Percentiles rank a stretch among this genome's conserved stretches.
phyloP scores from a whole-genome alignment of 1,140 invertebrate genomes.

The Temnothorax nylanderi region DNA sequence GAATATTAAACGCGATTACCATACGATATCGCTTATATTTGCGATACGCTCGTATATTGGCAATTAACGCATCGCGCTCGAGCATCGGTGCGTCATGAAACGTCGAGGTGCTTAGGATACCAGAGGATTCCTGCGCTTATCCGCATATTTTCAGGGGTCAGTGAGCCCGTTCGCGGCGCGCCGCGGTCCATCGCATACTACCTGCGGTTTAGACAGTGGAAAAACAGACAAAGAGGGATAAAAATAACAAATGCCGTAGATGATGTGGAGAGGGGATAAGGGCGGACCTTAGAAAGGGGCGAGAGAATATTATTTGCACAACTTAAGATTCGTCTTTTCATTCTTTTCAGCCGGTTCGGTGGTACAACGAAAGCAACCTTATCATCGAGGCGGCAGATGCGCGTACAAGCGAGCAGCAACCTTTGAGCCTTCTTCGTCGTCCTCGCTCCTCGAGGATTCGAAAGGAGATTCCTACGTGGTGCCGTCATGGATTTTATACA shows the following conservation, averaged over 20 bases:
- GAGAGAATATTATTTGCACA: slow-evolving; percentile 1
- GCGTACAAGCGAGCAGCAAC: slow-evolving; percentile 70
- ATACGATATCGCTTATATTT: slow-evolving; percentile 3
- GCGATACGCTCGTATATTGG: slow-evolving; percentile 47
- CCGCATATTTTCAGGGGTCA: slow-evolving; percentile 75
- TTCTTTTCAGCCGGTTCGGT: not conserved
- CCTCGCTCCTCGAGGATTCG: slow-evolving; percentile 78
- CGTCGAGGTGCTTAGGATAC: slow-evolving; percentile 65
- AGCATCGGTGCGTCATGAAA: slow-evolving; percentile 69
- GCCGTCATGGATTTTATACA: slow-evolving; percentile 80
- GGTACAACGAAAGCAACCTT: slow-evolving; percentile 29
- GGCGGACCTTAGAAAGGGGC: not conserved
- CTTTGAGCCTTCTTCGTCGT: slow-evolving; percentile 77
- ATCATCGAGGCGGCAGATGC: slow-evolving; percentile 66
- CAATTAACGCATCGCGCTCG: slow-evolving; percentile 46
- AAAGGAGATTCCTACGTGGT: slow-evolving; percentile 81
- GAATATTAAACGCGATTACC: slow-evolving; percentile 18
- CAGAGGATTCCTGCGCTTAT: slow-evolving; percentile 65
- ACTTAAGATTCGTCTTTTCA: not conserved
- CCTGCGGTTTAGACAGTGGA: slow-evolving; percentile 49
- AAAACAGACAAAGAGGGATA: slow-evolving; percentile 5
- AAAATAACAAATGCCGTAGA: not conserved
- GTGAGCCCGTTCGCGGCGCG: slow-evolving; percentile 49
- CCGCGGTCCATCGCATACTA: slow-evolving; percentile 25
- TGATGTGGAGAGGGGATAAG: not conserved